A percentile compares a stretch with the other conserved stretches of the same genome.
These are phyloP conservation scores for Syritta pipiens DNA, from an alignment of 2,888 invertebrate genomes.

Conservation along the genomic window DNA sequence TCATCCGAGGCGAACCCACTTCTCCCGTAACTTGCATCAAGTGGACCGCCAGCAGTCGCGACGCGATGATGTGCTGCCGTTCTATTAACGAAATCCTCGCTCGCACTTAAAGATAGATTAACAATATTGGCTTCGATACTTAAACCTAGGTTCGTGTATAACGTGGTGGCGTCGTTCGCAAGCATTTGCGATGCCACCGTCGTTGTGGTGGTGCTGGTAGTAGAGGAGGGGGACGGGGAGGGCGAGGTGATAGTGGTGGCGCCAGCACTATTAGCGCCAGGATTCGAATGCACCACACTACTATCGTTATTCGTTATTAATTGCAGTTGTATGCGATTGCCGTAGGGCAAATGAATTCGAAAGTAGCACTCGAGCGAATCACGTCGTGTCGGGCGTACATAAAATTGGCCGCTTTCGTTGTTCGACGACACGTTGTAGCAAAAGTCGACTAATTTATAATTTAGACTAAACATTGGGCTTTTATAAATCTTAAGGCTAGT, in stretches of 20 bases:
- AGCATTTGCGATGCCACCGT: constrained; percentile 44
- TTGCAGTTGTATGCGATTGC: constrained; percentile 83
- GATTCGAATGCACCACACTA: constrained; percentile 68
- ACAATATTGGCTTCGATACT: constrained; percentile 72
- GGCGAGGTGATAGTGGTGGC: constrained; percentile 22
- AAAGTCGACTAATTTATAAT: constrained; percentile 85
- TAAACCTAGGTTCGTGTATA: constrained; percentile 71
- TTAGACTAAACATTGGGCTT: constrained; percentile 84
- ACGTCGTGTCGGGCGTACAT: constrained; percentile 81
- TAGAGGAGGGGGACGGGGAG: constrained; percentile 30
- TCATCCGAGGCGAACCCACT: constrained; percentile 57
- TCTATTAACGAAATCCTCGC: constrained; percentile 51
- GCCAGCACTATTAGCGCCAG: not conserved
- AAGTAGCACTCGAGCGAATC: constrained; percentile 84
- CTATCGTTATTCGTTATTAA: constrained; percentile 79
- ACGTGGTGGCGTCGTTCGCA: constrained; percentile 65
- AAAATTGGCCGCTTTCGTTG: constrained; percentile 84
- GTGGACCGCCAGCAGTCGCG: constrained; percentile 12
- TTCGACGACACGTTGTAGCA: constrained; percentile 86
- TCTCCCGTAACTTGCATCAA: constrained; percentile 27
- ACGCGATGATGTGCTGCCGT: constrained; percentile 28
- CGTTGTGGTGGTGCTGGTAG: not conserved
- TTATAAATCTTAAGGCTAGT: constrained; percentile 82
- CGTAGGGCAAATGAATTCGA: constrained; percentile 85
- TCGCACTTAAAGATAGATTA: constrained; percentile 71